phyloP scores from a whole-genome alignment of 2,797 vertebrate species.

The Picus viridis region DNA sequence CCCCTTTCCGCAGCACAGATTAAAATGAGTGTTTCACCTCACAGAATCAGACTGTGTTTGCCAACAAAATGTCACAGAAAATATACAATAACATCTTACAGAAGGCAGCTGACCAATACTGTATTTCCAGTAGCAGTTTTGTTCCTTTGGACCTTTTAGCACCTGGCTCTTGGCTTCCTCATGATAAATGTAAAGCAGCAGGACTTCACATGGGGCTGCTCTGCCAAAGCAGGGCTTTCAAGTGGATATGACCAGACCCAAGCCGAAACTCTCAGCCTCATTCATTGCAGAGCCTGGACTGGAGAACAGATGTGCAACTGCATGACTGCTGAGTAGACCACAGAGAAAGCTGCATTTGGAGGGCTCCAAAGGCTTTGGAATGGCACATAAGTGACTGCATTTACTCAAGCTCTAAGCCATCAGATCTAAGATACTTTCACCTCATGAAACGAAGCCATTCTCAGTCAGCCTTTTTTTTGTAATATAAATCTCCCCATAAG shows the following conservation, averaged over 20 bases:
- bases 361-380: not conserved
- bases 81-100: not conserved
- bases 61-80: not conserved
- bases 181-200: not conserved
- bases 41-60: not conserved
- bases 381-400: not conserved
- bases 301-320: not conserved
- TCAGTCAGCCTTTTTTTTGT: not conserved
- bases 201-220: rapidly evolving
- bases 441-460: not conserved
- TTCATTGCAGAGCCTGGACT: not conserved
- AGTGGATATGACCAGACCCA: not conserved
- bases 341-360: not conserved
- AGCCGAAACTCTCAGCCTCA: not conserved
- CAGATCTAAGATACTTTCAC: not conserved
- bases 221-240: not conserved
- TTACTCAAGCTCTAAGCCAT: not conserved
- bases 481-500: not conserved
- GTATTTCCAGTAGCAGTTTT: not conserved
- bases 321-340: not conserved
- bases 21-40: not conserved
- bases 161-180: not conserved
- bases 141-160: not conserved
- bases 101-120: not conserved
- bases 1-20: not conserved